Evolutionary conservation across 2,888 invertebrate species (phyloP).

Genomic region (Scrobipalpa costella): DNA sequence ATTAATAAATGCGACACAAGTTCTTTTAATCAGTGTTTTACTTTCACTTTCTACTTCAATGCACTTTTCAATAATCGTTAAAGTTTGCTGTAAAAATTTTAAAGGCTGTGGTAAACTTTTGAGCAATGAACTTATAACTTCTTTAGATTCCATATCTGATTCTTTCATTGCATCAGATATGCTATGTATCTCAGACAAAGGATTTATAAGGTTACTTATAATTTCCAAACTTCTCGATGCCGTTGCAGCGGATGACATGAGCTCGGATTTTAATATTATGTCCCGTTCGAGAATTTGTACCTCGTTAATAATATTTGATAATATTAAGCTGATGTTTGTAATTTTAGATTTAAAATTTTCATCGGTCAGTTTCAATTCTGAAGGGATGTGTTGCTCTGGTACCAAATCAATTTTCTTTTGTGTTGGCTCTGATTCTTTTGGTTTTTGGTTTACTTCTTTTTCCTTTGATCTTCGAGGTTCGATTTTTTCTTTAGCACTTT

Average conservation of each 20-base stretch:
- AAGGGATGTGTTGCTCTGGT: conserved; percentile 20
- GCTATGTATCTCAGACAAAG: conserved; percentile 83
- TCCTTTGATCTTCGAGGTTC: neutral
- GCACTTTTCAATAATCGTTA: conserved; percentile 85
- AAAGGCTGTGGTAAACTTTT: conserved; percentile 81
- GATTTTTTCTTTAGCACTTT: conserved; percentile 16
- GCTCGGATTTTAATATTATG: conserved; percentile 82
- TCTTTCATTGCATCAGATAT: conserved; percentile 80
- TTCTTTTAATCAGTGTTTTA: conserved; percentile 84
- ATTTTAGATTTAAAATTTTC: conserved; percentile 56
- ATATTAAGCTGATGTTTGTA: conserved; percentile 44
- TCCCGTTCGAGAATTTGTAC: conserved; percentile 83
- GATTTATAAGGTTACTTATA: conserved; percentile 82
- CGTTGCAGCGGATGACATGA: conserved; percentile 84
- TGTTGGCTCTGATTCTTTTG: conserved; percentile 11
- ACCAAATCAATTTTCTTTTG: conserved; percentile 6
- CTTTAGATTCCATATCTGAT: conserved; percentile 56
- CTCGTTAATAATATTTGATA: conserved; percentile 79
- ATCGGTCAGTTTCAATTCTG: conserved; percentile 41
- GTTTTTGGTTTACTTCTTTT: neutral
- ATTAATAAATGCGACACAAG: conserved; percentile 84
- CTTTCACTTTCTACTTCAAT: conserved; percentile 84
- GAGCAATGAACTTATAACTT: conserved; percentile 77
- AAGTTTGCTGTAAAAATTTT: conserved; percentile 82
- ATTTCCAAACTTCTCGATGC: conserved; percentile 85